These are phyloP conservation scores for Cataglyphis livida DNA, from an alignment of 2,888 invertebrate genomes.

Conservation along the genomic window DNA sequence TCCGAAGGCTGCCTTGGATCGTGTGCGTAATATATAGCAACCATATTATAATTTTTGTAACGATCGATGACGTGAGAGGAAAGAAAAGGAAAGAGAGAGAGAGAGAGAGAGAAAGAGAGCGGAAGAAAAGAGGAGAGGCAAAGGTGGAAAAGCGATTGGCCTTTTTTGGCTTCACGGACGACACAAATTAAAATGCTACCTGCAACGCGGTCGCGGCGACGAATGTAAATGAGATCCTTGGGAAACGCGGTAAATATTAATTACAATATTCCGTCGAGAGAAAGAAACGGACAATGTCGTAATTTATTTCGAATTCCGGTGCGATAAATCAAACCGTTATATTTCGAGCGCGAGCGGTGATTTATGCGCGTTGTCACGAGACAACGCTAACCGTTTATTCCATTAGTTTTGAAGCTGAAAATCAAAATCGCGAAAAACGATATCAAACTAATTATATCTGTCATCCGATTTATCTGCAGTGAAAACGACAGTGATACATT, in stretches of 20 bases:
- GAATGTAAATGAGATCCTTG: slow-evolving; percentile 77
- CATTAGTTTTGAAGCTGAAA: slow-evolving; percentile 40
- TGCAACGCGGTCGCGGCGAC: slow-evolving; percentile 68
- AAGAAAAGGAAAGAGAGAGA: background rate
- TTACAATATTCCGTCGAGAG: slow-evolving; percentile 73
- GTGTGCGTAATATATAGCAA: background rate
- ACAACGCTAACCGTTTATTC: slow-evolving; percentile 38
- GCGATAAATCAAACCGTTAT: slow-evolving; percentile 44
- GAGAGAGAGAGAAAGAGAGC: background rate
- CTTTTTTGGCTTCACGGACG: slow-evolving; percentile 77
- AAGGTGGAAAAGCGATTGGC: slow-evolving; percentile 41
- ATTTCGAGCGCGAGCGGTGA: slow-evolving; percentile 20
- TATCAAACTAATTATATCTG: slow-evolving; percentile 50
- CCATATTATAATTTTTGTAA: slow-evolving; percentile 26
- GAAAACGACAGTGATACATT: slow-evolving; percentile 37
- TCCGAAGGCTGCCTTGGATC: background rate
- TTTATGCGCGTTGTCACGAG: slow-evolving; percentile 21
- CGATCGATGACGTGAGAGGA: slow-evolving; percentile 20
- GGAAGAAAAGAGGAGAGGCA: background rate
- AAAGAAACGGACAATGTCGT: slow-evolving; percentile 40
- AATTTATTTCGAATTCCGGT: slow-evolving; percentile 40
- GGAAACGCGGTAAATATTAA: slow-evolving; percentile 77
- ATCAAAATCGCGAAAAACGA: slow-evolving; percentile 44
- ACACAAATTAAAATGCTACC: slow-evolving; percentile 78
- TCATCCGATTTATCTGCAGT: slow-evolving; percentile 45